A percentile compares a stretch with the other conserved stretches of the same genome.
phyloP scores from a whole-genome alignment of 2,113 vertebrate genomes.

The Rhea pennata region DNA sequence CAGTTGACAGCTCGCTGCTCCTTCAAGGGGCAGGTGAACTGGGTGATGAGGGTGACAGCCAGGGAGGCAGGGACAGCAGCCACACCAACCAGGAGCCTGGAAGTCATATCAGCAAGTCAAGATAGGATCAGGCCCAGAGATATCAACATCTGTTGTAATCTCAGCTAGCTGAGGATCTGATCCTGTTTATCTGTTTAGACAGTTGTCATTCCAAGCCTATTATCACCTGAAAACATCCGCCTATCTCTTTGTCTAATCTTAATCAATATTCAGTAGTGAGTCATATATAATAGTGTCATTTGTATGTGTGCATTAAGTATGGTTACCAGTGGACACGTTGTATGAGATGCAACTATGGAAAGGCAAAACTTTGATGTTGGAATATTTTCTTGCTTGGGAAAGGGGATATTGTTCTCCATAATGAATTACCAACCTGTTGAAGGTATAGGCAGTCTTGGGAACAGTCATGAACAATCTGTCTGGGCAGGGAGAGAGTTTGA shows the following conservation, averaged over 20 bases:
- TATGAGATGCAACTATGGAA: neutral
- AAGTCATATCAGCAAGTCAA: neutral
- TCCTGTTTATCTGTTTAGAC: neutral
- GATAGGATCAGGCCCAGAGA: neutral
- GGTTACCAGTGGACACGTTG: neutral
- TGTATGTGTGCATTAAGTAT: neutral
- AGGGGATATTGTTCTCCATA: neutral
- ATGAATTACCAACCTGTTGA: slow-evolving; percentile 13
- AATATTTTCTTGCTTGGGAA: neutral
- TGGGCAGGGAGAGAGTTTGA: neutral
- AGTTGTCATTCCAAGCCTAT: neutral
- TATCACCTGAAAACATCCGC: neutral
- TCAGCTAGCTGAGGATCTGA: neutral
- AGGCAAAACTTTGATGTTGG: neutral
- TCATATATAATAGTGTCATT: neutral
- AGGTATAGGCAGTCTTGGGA: neutral
- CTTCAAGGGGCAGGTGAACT: no score
- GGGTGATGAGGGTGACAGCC: neutral
- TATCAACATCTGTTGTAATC: neutral
- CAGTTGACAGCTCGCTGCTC: neutral
- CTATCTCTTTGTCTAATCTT: neutral
- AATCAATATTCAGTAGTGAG: neutral
- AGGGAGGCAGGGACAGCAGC: neutral
- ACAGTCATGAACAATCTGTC: neutral
- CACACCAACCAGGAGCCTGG: accelerated